Evolutionary conservation across 2,113 vertebrate genomes (phyloP).

Genomic region (Sylvilagus bachmani): DNA sequence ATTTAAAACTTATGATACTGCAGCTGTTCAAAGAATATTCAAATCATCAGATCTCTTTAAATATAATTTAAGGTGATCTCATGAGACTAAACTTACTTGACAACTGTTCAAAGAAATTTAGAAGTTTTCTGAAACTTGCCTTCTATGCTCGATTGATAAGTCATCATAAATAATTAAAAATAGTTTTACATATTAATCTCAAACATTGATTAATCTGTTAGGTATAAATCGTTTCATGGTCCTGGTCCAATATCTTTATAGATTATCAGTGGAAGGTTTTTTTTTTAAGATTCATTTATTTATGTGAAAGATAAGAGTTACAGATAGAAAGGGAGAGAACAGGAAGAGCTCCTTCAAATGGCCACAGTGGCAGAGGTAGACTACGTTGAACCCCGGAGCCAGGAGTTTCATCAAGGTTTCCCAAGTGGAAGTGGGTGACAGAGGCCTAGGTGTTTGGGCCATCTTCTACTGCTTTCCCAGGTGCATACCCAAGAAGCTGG

Average conservation of each 20-base stretch:
- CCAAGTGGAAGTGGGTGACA: no score
- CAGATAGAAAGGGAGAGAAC: no score
- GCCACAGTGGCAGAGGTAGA: no score
- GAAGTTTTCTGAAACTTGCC: neutral
- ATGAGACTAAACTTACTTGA: neutral
- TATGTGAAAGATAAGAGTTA: no score
- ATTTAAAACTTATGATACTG: slow-evolving; percentile 6
- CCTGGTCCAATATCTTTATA: neutral
- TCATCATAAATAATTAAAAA: slow-evolving; percentile 37
- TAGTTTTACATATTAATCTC: neutral
- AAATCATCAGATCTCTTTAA: neutral
- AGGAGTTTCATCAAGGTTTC: no score
- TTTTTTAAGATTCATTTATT: neutral
- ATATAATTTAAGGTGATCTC: neutral
- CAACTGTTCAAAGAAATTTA: slow-evolving; percentile 36
- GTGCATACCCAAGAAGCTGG: no score
- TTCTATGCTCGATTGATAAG: neutral
- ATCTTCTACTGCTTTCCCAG: no score
- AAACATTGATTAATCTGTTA: neutral
- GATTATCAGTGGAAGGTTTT: neutral
- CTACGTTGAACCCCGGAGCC: no score
- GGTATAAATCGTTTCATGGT: neutral
- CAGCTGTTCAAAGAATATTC: neutral
- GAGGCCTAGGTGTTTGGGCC: no score
- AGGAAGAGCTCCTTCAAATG: no score